Percentiles rank a stretch among this genome's conserved stretches.
Conservation (phyloP, 2,113 vertebrate genomes). For the Gila orcuttii region DNA sequence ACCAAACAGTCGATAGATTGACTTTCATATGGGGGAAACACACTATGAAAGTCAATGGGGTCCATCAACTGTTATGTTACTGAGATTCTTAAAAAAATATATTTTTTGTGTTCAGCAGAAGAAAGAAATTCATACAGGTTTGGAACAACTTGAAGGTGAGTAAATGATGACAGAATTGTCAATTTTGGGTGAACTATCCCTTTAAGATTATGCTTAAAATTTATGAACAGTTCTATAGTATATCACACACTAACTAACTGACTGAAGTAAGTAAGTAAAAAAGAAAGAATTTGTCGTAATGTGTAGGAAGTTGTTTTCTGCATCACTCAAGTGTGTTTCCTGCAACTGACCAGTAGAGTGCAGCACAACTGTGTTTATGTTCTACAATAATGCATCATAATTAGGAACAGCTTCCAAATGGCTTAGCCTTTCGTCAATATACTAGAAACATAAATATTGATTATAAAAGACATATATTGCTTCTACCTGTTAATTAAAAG, state of each 20-base stretch:
- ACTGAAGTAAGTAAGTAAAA: too few relatives aligned
- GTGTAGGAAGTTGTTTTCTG: background rate
- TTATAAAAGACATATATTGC: background rate
- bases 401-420: background rate
- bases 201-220: background rate
- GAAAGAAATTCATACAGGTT: too few relatives aligned
- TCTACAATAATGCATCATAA: background rate
- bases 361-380: slow-evolving; percentile 24
- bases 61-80: too few relatives aligned
- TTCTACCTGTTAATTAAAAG: background rate
- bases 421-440: background rate
- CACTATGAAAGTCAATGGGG: too few relatives aligned
- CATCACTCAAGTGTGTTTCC: background rate
- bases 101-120: too few relatives aligned
- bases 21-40: too few relatives aligned
- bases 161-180: too few relatives aligned
- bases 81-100: too few relatives aligned
- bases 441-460: background rate
- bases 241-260: too few relatives aligned
- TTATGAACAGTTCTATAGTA: background rate
- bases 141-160: too few relatives aligned
- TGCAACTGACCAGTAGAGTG: slow-evolving; percentile 43
- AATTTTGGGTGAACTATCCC: too few relatives aligned
- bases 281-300: background rate
- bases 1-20: too few relatives aligned